A percentile compares a stretch with the other conserved stretches of the same genome.
These are phyloP conservation scores for Apodemia hepburni DNA, from an alignment of 2,888 invertebrate species.

Conservation along the genomic window DNA sequence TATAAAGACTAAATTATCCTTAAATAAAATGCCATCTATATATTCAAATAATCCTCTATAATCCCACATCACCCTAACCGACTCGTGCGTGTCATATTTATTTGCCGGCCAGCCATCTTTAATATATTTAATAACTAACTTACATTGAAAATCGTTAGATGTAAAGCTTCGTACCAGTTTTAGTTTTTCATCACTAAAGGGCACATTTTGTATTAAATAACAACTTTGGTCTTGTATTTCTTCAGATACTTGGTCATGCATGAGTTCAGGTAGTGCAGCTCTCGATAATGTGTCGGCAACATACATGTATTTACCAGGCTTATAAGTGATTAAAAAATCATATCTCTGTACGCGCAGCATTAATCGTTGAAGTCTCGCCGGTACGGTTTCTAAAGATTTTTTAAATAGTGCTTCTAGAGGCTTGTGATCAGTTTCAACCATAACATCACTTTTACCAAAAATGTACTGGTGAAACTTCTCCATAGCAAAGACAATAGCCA, in stretches of 20 bases:
- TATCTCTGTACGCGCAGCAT: constrained; percentile 31
- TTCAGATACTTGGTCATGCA: not conserved
- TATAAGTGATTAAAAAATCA: not conserved
- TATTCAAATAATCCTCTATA: too few relatives aligned
- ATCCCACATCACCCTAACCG: too few relatives aligned
- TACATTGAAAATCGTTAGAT: not conserved
- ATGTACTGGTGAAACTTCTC: constrained; percentile 36
- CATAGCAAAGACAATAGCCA: constrained; percentile 36
- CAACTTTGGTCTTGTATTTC: not conserved
- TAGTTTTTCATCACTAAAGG: not conserved
- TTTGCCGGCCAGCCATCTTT: not conserved
- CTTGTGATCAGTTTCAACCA: constrained; percentile 36
- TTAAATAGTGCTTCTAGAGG: constrained; percentile 35
- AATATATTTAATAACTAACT: not conserved
- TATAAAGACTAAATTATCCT: too few relatives aligned
- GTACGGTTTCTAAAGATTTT: constrained; percentile 31
- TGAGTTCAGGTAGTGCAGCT: not conserved
- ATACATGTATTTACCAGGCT: not conserved
- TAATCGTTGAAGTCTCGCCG: constrained; percentile 34
- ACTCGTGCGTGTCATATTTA: not conserved
- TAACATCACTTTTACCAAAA: constrained; percentile 31
- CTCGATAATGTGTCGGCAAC: not conserved
- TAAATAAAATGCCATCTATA: too few relatives aligned
- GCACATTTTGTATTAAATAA: not conserved
- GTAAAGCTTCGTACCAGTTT: not conserved